These are phyloP conservation scores for Pogonocherus hispidulus DNA, from an alignment of 2,888 invertebrate species.

Conservation along the genomic window DNA sequence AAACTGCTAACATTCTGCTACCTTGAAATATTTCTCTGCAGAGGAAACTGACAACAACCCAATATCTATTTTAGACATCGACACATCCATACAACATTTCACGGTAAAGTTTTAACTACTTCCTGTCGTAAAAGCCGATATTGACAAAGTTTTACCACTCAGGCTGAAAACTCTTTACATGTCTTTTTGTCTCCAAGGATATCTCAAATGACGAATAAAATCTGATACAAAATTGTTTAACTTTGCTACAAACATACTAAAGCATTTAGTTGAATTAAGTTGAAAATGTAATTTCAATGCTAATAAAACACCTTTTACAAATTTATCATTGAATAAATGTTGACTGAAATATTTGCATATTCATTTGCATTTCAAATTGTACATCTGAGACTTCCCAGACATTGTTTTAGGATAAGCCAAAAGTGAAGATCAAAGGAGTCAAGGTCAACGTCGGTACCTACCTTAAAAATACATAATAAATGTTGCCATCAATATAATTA, in stretches of 20 bases:
- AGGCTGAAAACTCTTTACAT: not conserved
- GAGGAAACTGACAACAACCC: not conserved
- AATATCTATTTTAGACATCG: conserved; percentile 2
- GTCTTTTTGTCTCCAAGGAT: not conserved
- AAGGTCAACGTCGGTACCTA: not conserved
- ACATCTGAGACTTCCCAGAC: not conserved
- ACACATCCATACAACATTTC: conserved; percentile 18
- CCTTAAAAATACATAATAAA: not conserved
- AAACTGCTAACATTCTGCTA: not conserved
- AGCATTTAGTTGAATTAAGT: not conserved
- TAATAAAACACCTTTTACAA: not conserved
- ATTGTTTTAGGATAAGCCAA: not conserved
- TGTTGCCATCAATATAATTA: no score
- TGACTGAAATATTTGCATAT: not conserved
- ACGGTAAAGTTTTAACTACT: conserved; percentile 16
- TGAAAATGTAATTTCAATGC: not conserved
- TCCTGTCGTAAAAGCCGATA: conserved; percentile 12
- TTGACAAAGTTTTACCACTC: not conserved
- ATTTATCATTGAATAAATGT: conserved; percentile 2
- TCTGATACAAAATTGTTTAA: not conserved
- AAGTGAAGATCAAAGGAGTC: not conserved
- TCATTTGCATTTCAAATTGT: not conserved
- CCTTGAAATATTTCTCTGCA: not conserved
- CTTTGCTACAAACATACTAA: not conserved
- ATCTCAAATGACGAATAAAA: not conserved